Base-by-base conservation (phyloP, 2,888 invertebrate species). In the Apodemia mormo region DNA sequence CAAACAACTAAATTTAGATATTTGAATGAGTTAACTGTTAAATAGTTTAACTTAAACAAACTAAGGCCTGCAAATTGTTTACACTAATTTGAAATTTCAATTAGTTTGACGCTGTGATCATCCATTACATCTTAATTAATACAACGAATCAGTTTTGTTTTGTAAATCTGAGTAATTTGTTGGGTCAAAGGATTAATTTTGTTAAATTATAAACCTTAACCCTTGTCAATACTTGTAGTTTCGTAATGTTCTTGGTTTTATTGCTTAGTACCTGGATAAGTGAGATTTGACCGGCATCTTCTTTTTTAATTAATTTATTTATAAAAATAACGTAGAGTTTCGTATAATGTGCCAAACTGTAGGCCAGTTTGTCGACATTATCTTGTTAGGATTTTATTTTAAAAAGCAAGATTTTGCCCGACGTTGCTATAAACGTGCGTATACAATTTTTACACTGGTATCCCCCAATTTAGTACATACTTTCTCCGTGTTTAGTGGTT, bases 71-170 rank as follows among this genome's bases (percentile, higher is more conserved):
- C 58, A 71, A 75, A 76, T 74, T 76, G 76, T 77, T 75, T 71
- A 65, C 70, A 65, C 72, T 72, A 75, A 77, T 75, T 76, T 76
- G 76, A 76, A 77, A 75, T 77, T 76, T 77, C 77, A 76, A 77
- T 77, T 76, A 74, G 71, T 71, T 71, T 68, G 69, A 70, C 71
- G 67, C 72, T 52, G 68, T 66, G 77, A 75, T 72, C 72, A 70
- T 77, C 72, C 68, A 74, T 75, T 73, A 74, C 73, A 76, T 77
- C 77, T 76, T 77, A 78, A 77, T 78, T 76, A 77, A 77, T 72
- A 75, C 76, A 73, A 73, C 75, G 72, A 71, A 75, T 70, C 70
- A 72, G 73, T 72, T 76, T 69, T 72, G 64, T 70, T 54, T 64
- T 69, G 69, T 72, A 70, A 72, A 75, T 74, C 76, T 76, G 76